Percentiles rank a stretch among this genome's conserved stretches.
These are phyloP conservation scores for Nymphalis c-album DNA, from an alignment of 2,888 invertebrate species.

Conservation along the genomic window DNA sequence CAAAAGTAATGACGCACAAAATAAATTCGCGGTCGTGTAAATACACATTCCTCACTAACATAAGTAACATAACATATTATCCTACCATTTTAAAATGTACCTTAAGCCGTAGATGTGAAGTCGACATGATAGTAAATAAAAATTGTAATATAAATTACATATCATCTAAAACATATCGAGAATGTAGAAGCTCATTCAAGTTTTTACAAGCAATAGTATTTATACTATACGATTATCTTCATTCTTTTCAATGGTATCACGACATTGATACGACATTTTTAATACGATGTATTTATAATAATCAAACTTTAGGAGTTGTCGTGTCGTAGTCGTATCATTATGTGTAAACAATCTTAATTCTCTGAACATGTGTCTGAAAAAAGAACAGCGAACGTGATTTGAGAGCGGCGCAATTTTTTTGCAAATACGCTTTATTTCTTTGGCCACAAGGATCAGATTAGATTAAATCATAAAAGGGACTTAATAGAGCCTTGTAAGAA, in stretches of 20 bases:
- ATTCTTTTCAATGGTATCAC: conserved; percentile 41
- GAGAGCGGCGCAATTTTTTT: conserved; percentile 13
- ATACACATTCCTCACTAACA: conserved; percentile 14
- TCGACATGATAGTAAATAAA: conserved; percentile 26
- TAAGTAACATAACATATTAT: conserved; percentile 7
- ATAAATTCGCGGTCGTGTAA: conserved; percentile 16
- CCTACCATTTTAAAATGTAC: conserved; percentile 30
- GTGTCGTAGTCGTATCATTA: conserved; percentile 52
- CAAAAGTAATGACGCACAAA: conserved; percentile 6
- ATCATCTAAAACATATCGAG: conserved; percentile 54
- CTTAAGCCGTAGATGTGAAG: conserved; percentile 25
- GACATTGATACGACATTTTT: conserved; percentile 29
- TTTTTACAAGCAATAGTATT: conserved; percentile 45
- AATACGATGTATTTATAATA: not conserved
- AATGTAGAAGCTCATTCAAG: conserved; percentile 62
- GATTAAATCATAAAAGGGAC: conserved; percentile 33
- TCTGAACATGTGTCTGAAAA: conserved; percentile 57
- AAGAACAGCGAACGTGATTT: conserved; percentile 49
- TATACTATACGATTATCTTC: conserved; percentile 11
- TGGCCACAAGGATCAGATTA: conserved; percentile 25
- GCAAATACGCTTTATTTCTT: conserved; percentile 23
- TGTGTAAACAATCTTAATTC: conserved; percentile 52
- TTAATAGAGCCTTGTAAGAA: conserved; percentile 65
- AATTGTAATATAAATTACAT: conserved; percentile 54
- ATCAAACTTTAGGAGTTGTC: not conserved